These are phyloP conservation scores for Gnathochromis pfefferi DNA, from an alignment of 2,113 vertebrate genomes.

Conservation along the genomic window DNA sequence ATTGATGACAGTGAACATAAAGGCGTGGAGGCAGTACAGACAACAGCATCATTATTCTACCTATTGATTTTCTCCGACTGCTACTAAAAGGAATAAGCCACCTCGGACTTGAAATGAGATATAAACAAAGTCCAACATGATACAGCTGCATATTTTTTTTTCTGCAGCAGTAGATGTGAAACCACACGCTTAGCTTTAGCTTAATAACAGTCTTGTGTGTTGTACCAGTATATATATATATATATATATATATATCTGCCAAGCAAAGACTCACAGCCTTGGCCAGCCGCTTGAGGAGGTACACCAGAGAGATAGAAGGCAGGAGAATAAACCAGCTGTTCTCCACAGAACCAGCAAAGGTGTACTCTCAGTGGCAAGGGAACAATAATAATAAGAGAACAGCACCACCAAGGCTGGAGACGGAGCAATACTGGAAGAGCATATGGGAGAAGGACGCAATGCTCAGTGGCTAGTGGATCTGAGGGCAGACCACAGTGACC, in stretches of 20 bases:
- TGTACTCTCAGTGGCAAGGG: too few species aligned
- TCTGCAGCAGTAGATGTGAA: not conserved
- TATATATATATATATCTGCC: not conserved
- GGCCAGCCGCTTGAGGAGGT: too few species aligned
- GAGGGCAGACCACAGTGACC: too few species aligned
- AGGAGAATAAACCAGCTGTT: too few species aligned
- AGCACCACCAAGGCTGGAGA: too few species aligned
- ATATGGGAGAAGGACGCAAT: too few species aligned
- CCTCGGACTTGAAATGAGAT: conserved; percentile 53
- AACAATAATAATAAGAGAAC: too few species aligned
- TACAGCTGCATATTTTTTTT: conserved; percentile 34
- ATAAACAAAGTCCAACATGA: conserved; percentile 57
- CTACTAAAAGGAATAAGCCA: conserved; percentile 44
- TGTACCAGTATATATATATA: not conserved
- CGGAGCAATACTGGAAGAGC: too few species aligned
- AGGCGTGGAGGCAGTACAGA: conserved; percentile 26
- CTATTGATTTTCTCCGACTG: conserved; percentile 60
- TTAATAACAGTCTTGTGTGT: not conserved
- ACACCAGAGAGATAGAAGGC: too few species aligned
- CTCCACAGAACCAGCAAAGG: too few species aligned
- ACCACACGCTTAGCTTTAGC: not conserved
- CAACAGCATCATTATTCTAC: conserved; percentile 59
- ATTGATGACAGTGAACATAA: conserved; percentile 49
- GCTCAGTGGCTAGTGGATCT: too few species aligned
- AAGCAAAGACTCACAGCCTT: too few species aligned